Percentiles rank a stretch among this genome's conserved stretches.
Conservation (phyloP, 2,797 vertebrate species). For the Nothura maculosa region DNA sequence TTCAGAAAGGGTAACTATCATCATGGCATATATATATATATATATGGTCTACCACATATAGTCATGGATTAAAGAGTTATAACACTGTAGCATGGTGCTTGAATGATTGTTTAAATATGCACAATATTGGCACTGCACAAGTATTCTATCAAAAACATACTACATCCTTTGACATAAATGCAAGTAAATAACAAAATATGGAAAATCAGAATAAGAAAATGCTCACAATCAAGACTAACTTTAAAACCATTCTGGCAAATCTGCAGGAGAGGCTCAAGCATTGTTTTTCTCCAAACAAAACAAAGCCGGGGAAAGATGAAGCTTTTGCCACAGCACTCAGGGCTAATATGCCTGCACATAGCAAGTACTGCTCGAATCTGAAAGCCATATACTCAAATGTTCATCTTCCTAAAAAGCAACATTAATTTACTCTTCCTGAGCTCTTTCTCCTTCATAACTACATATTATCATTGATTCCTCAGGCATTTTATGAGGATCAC, state of each 20-base stretch:
- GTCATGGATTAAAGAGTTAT: neutral
- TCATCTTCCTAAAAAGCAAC: neutral
- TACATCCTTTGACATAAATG: rapidly evolving
- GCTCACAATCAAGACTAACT: neutral
- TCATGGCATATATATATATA: no score
- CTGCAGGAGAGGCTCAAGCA: neutral
- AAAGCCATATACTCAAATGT: neutral
- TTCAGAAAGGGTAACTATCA: neutral
- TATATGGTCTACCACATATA: neutral
- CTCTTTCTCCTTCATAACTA: neutral
- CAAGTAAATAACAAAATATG: neutral
- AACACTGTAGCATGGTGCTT: neutral
- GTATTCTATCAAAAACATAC: neutral
- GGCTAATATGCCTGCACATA: neutral
- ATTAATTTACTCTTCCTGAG: neutral
- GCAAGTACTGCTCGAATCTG: neutral
- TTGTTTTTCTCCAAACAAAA: neutral
- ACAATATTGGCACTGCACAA: neutral
- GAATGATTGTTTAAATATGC: neutral
- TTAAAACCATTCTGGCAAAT: neutral
- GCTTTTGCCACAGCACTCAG: neutral
- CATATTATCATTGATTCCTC: neutral
- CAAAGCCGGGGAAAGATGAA: neutral
- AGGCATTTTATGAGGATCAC: neutral
- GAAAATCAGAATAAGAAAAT: neutral